Percentiles rank a stretch among this genome's conserved stretches.
Evolutionary conservation across 2,888 invertebrate species (phyloP).

Genomic region (Megaustenia siamemsis): DNA sequence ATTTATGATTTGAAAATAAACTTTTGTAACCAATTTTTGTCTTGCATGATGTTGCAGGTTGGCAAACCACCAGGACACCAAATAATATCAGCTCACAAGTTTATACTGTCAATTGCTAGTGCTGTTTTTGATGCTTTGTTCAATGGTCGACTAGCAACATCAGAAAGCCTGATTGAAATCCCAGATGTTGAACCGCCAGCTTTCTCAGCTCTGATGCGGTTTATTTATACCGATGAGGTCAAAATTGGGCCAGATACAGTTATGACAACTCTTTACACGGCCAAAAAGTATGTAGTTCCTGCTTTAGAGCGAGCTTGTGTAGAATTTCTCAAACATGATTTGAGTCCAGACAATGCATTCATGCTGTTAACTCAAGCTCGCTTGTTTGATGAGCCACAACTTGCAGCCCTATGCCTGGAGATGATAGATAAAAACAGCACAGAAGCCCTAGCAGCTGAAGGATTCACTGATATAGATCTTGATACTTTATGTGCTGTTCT

Average conservation of each 20-base stretch:
- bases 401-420: constrained; percentile 90
- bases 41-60: constrained; percentile 82
- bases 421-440: constrained; percentile 91
- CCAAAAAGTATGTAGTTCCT: constrained; percentile 92
- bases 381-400: constrained; percentile 89
- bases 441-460: constrained; percentile 89
- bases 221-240: constrained; percentile 89
- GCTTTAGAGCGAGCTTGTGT: constrained; percentile 91
- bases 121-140: constrained; percentile 94
- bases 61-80: constrained; percentile 84
- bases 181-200: constrained; percentile 92
- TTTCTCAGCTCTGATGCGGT: constrained; percentile 87
- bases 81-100: constrained; percentile 86
- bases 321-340: constrained; percentile 87
- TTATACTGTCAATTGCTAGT: constrained; percentile 89
- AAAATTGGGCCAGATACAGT: constrained; percentile 91
- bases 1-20: neutral
- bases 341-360: constrained; percentile 91
- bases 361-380: constrained; percentile 88
- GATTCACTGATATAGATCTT: constrained; percentile 90
- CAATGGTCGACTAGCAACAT: constrained; percentile 83
- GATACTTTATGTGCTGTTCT: constrained; percentile 89
- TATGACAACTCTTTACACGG: constrained; percentile 91
- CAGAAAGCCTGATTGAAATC: constrained; percentile 85
- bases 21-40: neutral